Evolutionary conservation across 92 coral and sea anemone genomes (phyloP), one percentile per base, ranked within the genome.

Genomic region (Ricordea florida): DNA sequence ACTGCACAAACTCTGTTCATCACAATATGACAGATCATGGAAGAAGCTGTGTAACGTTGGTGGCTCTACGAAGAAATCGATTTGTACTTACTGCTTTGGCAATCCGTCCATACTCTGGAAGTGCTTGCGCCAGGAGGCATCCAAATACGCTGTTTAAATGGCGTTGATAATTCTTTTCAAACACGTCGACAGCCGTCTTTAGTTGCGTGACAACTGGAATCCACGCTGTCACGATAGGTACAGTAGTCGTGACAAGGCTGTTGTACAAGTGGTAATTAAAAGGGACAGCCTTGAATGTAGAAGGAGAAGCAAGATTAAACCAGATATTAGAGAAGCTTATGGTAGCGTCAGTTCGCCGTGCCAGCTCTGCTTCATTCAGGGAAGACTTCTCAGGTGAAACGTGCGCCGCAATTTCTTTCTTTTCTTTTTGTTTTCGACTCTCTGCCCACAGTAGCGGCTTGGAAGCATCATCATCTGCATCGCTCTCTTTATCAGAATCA

Each of bases 141-240:
- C 89, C 97, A 61, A 93, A 60, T 40, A 96, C 91, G 57, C 87
- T 83, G 47, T 79, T 82, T 23, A 80, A 69, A 48, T 81, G 82
- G 45, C 90, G 67, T 44, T 76, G 85, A 3, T 79, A 81, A 73
- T 86, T 89, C 51, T 40, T 57, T 40, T 66, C 83, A 58, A 86
- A 38, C 11, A 62, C 66, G 22, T 66, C 16, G 6, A 92, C 56
- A 62, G 74, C 45, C 42, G 58, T 75, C 37, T 50, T 65, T 10
- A 96, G 62, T 64, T 84, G 92, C 64, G 66, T 80, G 56, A 93
- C 69, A 2, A 89, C 89, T 44, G 93, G 97, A 62, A 90, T 75
- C 99, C 99, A 96, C 7, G 96, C 97, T 31, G 91, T 86, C 24
- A 94, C 93, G 34, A 90, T 79, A 21, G 99, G 99, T 4, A 96